These are phyloP conservation scores for Sympetrum striolatum DNA, from an alignment of 2,888 invertebrate genomes.

Conservation along the genomic window DNA sequence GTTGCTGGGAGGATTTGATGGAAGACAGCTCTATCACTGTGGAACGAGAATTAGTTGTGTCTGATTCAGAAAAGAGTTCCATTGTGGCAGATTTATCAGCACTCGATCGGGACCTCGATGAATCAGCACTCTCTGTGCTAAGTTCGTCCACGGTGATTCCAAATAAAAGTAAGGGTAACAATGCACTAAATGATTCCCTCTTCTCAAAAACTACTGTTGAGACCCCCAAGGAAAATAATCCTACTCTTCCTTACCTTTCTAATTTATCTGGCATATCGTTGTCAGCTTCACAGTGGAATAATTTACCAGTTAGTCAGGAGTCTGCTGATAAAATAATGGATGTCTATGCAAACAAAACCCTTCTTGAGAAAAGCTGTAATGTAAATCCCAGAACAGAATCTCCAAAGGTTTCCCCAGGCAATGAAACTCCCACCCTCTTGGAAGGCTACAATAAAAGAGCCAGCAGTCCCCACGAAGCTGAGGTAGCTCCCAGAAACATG, in stretches of 20 bases:
- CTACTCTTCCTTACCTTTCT: neutral
- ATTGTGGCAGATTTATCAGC: neutral
- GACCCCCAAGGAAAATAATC: neutral
- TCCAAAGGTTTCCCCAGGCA: neutral
- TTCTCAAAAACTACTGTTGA: neutral
- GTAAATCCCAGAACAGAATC: neutral
- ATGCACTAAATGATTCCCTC: neutral
- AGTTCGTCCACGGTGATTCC: too few species aligned
- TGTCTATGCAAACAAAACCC: neutral
- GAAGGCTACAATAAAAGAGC: neutral
- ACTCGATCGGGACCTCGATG: neutral
- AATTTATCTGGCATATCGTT: neutral
- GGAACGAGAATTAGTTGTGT: neutral
- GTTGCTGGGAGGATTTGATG: neutral
- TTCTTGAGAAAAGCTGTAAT: neutral
- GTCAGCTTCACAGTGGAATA: neutral
- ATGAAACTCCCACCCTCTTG: neutral
- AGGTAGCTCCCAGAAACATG: neutral
- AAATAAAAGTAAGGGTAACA: neutral
- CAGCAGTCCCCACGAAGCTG: neutral
- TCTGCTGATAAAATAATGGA: too few species aligned
- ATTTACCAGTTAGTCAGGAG: neutral
- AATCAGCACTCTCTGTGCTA: neutral
- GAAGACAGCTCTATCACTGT: neutral
- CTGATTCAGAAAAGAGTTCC: neutral